phyloP scores from a whole-genome alignment of 2,113 vertebrate genomes.

The Chascanopsetta lugubris region DNA sequence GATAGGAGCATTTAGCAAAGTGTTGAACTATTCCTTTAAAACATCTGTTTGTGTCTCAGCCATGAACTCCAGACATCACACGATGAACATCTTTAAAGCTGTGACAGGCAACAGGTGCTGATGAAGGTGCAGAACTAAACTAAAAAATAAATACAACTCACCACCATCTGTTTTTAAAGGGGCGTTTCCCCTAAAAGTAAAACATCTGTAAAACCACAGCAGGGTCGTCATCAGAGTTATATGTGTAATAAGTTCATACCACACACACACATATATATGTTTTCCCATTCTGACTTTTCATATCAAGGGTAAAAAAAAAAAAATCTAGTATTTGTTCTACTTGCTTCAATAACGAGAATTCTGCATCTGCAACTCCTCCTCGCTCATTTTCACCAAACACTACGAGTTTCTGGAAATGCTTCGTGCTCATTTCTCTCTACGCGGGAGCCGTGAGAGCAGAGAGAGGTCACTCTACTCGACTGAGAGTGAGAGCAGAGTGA shows the following conservation, averaged over 20 bases:
- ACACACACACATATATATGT: background rate
- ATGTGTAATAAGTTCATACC: conserved; percentile 16
- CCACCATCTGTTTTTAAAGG: background rate
- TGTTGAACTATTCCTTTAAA: conserved; percentile 10
- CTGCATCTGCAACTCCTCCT: too few relatives aligned
- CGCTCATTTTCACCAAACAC: conserved; percentile 38
- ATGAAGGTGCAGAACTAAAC: conserved; percentile 18
- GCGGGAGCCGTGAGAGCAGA: conserved; percentile 22
- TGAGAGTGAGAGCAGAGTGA: background rate
- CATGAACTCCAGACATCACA: conserved; percentile 12
- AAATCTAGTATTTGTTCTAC: conserved; percentile 33
- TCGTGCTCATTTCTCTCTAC: conserved; percentile 34
- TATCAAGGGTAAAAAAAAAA: conserved; percentile 34
- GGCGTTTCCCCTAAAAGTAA: conserved; percentile 13
- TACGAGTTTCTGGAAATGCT: conserved; percentile 50
- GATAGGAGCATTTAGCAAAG: background rate
- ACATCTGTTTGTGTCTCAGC: background rate
- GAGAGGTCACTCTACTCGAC: conserved; percentile 29
- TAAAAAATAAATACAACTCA: conserved; percentile 16
- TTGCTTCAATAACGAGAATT: conserved; percentile 47
- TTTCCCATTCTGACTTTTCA: conserved; percentile 20
- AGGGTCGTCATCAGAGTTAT: conserved; percentile 35
- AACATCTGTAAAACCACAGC: conserved; percentile 21
- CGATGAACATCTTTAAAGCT: conserved; percentile 12
- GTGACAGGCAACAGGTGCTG: conserved; percentile 39